Base-by-base conservation (phyloP, 2,888 invertebrate genomes). In the Aelia acuminata region DNA sequence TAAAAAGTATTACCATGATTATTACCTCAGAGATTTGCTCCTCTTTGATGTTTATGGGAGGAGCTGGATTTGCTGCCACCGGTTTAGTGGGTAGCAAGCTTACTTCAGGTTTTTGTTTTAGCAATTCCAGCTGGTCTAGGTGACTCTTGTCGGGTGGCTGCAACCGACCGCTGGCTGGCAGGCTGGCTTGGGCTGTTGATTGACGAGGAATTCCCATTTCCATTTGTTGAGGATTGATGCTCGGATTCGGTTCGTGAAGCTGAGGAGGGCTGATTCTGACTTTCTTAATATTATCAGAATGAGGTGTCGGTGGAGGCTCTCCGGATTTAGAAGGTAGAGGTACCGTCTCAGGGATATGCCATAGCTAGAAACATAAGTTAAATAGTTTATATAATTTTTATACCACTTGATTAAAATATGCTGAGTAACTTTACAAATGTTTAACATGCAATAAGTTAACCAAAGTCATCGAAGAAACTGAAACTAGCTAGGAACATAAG, bases 261-360 rank as follows among this genome's bases (percentile, higher is more conserved):
- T 87, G 87, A 50, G 53, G 86, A 22, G 50, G 50, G 18, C 80
- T 87, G 26, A 87, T 87, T 47, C 49, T 80, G 75, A 87, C 87
- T 43, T 87, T 87, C 80, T 87, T 87, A 22, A 87, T 87, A 22
- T 75, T 75, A 26, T 87, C 87, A 15, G 39, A n/a, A 49, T 49
- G 80, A 35, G 80, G 50, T 4, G 80, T 50, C 47, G 87, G 87
- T 35, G 80, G 87, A 75, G 70, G 87, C 31, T 87, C 87, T 13
- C 87, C 80, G 13, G 80, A 87, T 39, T 85, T 85, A 3, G 87
- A n/a, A 26, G 57, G 22, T 22, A 87, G 18, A 35, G 80, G 80
- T 90, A 89, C 91, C 91, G 84, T 91, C 87, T 91, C 91, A 10
- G 91, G 91, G 57, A 91, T 92, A 91, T 92, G 93, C 93, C 92